Conservation (phyloP, 2,888 invertebrate genomes). For the Abrostola tripartita region DNA sequence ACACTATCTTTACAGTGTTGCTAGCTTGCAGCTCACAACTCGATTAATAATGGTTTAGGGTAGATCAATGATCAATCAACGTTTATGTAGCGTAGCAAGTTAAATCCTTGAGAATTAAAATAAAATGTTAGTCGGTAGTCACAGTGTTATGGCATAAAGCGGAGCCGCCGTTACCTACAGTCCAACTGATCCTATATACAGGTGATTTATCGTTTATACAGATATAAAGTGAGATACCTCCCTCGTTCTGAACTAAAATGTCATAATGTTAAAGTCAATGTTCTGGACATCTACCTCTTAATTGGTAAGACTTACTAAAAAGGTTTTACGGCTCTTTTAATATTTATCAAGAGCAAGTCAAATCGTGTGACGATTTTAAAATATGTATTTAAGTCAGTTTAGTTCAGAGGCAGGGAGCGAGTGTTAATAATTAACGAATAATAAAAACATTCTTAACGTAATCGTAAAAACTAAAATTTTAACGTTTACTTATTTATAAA, state of each 20-base stretch:
- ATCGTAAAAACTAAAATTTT: conserved; percentile 44
- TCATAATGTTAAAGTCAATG: not conserved
- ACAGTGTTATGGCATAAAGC: conserved; percentile 45
- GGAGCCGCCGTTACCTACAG: conserved; percentile 22
- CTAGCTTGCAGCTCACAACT: not conserved
- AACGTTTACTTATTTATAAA: conserved; percentile 39
- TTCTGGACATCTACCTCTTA: not conserved
- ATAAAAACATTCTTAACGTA: conserved; percentile 39
- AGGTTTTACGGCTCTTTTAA: too few species aligned
- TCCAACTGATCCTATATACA: conserved; percentile 49
- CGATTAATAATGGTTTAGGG: too few species aligned
- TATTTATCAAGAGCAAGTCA: not conserved
- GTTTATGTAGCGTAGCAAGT: conserved; percentile 23
- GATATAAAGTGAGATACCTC: conserved; percentile 11
- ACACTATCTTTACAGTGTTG: not conserved
- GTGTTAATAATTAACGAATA: conserved; percentile 17
- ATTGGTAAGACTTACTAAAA: too few species aligned
- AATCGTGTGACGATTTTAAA: not conserved
- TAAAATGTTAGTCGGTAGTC: conserved; percentile 43
- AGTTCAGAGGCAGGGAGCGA: conserved; percentile 22
- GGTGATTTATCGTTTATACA: conserved; percentile 27
- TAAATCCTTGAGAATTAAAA: conserved; percentile 24
- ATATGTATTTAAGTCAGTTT: conserved; percentile 1
- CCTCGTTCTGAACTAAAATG: conserved; percentile 33
- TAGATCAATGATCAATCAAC: too few species aligned